These are phyloP conservation scores for Chlamydotis undulata DNA, from an alignment of 2,113 vertebrate species.

Conservation along the genomic window DNA sequence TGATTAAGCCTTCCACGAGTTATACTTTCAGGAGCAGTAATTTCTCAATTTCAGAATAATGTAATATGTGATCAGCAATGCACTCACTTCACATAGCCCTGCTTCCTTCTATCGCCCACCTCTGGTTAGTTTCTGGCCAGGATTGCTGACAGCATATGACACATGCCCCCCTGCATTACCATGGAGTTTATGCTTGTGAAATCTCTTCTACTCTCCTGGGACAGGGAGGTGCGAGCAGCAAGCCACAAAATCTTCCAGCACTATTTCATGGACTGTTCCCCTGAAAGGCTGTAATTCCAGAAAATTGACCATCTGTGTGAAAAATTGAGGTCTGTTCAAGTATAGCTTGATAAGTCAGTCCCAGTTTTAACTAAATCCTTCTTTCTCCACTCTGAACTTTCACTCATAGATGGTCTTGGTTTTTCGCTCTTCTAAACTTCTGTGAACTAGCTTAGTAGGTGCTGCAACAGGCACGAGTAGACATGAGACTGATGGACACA, in stretches of 20 bases:
- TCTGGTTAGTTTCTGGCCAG: background rate
- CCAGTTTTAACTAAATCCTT: background rate
- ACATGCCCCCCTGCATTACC: background rate
- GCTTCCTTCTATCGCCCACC: background rate
- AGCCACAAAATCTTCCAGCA: background rate
- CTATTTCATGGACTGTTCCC: background rate
- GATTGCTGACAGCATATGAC: background rate
- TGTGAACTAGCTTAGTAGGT: background rate
- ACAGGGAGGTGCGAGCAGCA: background rate
- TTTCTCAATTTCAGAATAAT: background rate
- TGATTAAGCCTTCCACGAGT: background rate
- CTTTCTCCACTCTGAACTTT: background rate
- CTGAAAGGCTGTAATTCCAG: background rate
- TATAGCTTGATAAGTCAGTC: background rate
- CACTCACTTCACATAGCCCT: background rate
- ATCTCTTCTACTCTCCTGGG: background rate
- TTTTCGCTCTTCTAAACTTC: background rate
- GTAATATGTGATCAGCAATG: background rate
- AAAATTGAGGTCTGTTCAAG: background rate
- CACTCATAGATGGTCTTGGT: background rate
- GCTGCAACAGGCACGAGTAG: background rate
- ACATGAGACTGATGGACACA: rapidly evolving
- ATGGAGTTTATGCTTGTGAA: background rate
- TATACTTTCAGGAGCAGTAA: background rate
- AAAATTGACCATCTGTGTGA: background rate